These are phyloP conservation scores for Dioctria rufipes DNA, from an alignment of 2,888 invertebrate species.

Conservation along the genomic window DNA sequence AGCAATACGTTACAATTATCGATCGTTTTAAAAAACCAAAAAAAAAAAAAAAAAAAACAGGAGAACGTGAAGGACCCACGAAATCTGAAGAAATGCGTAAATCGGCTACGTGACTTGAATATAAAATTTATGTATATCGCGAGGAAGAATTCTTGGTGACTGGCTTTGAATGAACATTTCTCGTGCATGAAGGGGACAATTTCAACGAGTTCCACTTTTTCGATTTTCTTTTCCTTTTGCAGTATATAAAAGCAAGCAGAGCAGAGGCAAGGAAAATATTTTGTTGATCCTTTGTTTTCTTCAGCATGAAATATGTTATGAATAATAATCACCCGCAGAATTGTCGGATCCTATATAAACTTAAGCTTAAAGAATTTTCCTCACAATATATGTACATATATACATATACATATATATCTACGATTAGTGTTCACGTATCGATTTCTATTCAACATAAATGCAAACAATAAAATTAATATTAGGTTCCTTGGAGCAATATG, in stretches of 20 bases:
- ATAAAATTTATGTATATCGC: constrained; percentile 39
- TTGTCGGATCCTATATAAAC: no score
- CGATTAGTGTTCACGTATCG: no score
- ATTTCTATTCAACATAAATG: no score
- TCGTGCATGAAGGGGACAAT: constrained; percentile 38
- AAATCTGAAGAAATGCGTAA: constrained; percentile 38
- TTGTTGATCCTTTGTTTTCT: constrained; percentile 33
- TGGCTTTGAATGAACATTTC: constrained; percentile 38
- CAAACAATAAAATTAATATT: no score
- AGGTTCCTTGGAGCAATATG: no score
- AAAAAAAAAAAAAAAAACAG: background rate
- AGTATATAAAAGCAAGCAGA: background rate
- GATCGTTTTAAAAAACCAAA: constrained; percentile 14
- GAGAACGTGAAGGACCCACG: constrained; percentile 22
- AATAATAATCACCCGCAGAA: constrained; percentile 14
- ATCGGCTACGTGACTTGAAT: constrained; percentile 47
- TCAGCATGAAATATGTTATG: constrained; percentile 35
- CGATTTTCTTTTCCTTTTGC: constrained; percentile 33
- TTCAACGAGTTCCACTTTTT: constrained; percentile 31
- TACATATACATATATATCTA: no score
- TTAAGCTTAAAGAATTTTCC: no score
- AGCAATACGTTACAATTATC: constrained; percentile 46
- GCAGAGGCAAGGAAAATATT: constrained; percentile 1
- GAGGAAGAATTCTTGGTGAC: constrained; percentile 21
- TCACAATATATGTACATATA: no score